Conservation (phyloP, 2,113 vertebrate genomes). For the Odobenus rosmarus region DNA sequence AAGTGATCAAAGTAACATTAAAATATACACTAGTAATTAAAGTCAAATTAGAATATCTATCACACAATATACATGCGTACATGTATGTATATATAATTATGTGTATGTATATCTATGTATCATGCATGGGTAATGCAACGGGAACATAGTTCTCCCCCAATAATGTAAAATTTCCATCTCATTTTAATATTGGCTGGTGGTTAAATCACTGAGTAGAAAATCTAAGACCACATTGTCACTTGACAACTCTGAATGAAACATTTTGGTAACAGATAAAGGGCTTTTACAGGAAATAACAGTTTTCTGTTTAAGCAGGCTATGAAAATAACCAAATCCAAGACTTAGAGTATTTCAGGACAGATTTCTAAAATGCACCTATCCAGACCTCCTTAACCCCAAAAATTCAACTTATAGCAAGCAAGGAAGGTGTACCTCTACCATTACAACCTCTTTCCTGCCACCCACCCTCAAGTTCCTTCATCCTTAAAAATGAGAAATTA, state of each 20-base stretch:
- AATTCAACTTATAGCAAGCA: background rate
- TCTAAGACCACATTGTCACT: background rate
- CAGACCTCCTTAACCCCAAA: background rate
- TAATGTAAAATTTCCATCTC: background rate
- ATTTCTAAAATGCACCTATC: background rate
- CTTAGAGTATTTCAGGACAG: background rate
- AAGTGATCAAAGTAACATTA: slow-evolving; percentile 36
- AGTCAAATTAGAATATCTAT: slow-evolving; percentile 11
- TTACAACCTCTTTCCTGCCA: background rate
- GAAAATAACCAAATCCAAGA: background rate
- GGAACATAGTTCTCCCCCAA: slow-evolving; percentile 1
- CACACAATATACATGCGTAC: background rate
- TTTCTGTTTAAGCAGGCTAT: background rate
- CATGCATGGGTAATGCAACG: background rate
- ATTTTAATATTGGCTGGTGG: slow-evolving; percentile 25
- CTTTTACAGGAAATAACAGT: background rate
- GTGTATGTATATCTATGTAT: background rate
- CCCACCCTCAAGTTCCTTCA: background rate
- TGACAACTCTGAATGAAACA: background rate
- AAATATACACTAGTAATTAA: slow-evolving; percentile 29
- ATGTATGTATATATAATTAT: background rate
- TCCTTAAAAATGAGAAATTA: background rate
- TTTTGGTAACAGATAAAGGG: background rate
- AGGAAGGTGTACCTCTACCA: background rate
- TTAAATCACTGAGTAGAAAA: background rate